Percentiles rank a stretch among this genome's conserved stretches.
These are phyloP conservation scores for Polydrusus tereticollis DNA, from an alignment of 2,888 invertebrate species.

Conservation along the genomic window DNA sequence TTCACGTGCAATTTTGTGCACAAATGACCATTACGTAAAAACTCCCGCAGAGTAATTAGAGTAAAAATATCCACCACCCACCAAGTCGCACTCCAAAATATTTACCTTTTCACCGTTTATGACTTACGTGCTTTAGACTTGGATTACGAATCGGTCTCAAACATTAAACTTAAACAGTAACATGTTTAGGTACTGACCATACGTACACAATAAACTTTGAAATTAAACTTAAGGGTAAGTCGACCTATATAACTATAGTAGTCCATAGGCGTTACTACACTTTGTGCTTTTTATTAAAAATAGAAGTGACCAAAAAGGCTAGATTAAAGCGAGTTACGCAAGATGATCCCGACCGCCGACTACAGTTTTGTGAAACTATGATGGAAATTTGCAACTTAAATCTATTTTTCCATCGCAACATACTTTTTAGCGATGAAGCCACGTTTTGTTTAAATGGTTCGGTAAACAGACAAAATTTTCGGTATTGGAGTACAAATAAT, in stretches of 20 bases:
- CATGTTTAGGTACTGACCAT: conserved; percentile 54
- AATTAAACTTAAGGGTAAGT: conserved; percentile 54
- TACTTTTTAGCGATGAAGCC: too few relatives aligned
- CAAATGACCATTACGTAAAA: conserved; percentile 34
- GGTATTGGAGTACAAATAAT: too few relatives aligned
- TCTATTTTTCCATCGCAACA: too few relatives aligned
- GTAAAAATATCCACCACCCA: conserved; percentile 48
- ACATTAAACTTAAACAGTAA: conserved; percentile 47
- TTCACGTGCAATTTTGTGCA: conserved; percentile 42
- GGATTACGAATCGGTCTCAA: conserved; percentile 46
- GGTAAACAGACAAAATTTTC: too few relatives aligned
- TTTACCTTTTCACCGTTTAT: conserved; percentile 45
- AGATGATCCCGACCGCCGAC: too few relatives aligned
- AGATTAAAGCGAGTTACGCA: too few relatives aligned
- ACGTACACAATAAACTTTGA: conserved; percentile 52
- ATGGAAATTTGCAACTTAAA: too few relatives aligned
- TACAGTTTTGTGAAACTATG: too few relatives aligned
- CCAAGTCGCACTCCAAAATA: conserved; percentile 41
- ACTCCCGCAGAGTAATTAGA: conserved; percentile 37
- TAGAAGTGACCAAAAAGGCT: too few relatives aligned
- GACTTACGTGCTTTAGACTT: conserved; percentile 44
- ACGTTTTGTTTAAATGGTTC: too few relatives aligned
- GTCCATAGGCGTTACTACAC: not conserved
- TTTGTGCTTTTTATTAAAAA: not conserved
- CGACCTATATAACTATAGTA: conserved; percentile 34